These are phyloP conservation scores for Pelecanus crispus DNA, from an alignment of 2,113 vertebrate genomes.

Conservation along the genomic window DNA sequence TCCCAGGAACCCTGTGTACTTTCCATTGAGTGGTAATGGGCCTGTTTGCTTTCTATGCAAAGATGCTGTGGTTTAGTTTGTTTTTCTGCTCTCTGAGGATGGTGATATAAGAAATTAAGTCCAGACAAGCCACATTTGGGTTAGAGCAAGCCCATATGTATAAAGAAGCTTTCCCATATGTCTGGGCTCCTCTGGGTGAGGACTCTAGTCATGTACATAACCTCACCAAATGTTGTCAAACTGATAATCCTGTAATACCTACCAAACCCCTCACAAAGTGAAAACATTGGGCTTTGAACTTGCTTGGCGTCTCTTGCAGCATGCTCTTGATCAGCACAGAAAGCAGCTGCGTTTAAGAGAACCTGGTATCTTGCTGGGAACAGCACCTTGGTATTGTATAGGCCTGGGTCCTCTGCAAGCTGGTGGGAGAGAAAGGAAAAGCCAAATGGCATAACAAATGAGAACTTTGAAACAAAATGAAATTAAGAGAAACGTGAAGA, in stretches of 20 bases:
- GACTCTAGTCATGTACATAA: background rate
- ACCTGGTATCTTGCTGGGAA: background rate
- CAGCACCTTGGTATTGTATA: background rate
- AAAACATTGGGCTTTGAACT: background rate
- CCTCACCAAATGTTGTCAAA: rapidly evolving
- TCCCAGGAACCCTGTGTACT: background rate
- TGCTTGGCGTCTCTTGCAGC: background rate
- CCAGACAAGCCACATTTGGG: background rate
- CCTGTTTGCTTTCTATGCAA: background rate
- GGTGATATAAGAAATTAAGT: background rate
- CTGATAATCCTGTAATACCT: background rate
- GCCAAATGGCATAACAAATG: background rate
- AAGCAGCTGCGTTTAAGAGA: background rate
- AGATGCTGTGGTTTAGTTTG: background rate
- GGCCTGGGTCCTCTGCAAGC: background rate
- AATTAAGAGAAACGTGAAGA: background rate
- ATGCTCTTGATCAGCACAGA: background rate
- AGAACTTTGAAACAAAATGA: background rate
- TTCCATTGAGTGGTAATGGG: background rate
- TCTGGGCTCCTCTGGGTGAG: background rate
- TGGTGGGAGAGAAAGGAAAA: background rate
- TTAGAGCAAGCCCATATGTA: background rate
- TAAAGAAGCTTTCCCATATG: background rate
- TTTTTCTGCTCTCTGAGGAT: background rate
- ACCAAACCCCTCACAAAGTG: background rate